A percentile compares a stretch with the other conserved stretches of the same genome.
Conservation (phyloP, 2,888 invertebrate genomes). For the Tridacna crocea region DNA sequence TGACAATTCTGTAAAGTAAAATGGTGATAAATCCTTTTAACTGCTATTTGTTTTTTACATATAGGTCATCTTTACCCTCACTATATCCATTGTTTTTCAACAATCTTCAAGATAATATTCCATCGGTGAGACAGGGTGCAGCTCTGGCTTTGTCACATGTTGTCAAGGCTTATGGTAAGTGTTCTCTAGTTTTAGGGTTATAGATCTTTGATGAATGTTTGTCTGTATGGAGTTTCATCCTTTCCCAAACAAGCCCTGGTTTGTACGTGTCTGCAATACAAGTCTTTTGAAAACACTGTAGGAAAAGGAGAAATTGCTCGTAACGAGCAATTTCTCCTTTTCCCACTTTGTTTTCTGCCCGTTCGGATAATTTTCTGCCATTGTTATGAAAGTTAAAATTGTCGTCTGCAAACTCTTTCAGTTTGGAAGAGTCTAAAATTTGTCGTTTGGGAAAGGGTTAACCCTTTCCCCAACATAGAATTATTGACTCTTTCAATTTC, state of each 20-base stretch:
- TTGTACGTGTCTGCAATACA: background rate
- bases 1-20: too few species aligned
- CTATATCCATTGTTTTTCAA: conserved; percentile 85
- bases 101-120: conserved; percentile 86
- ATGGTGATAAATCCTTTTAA: too few species aligned
- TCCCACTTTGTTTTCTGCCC: background rate
- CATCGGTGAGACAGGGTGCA: conserved; percentile 87
- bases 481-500: too few species aligned
- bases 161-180: conserved; percentile 82
- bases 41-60: conserved; percentile 31
- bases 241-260: background rate
- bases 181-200: too few species aligned
- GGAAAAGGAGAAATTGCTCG: conserved; percentile 4
- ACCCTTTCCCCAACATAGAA: too few species aligned
- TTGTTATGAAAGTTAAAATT: too few species aligned
- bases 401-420: too few species aligned
- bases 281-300: conserved; percentile 1
- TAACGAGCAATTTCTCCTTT: conserved; percentile 5
- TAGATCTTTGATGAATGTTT: too few species aligned
- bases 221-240: background rate
- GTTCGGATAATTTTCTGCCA: background rate
- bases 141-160: conserved; percentile 85
- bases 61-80: conserved; percentile 80
- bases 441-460: too few species aligned
- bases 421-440: too few species aligned